Base-by-base conservation (phyloP, 2,113 vertebrate genomes). In the Ranitomeya imitator region DNA sequence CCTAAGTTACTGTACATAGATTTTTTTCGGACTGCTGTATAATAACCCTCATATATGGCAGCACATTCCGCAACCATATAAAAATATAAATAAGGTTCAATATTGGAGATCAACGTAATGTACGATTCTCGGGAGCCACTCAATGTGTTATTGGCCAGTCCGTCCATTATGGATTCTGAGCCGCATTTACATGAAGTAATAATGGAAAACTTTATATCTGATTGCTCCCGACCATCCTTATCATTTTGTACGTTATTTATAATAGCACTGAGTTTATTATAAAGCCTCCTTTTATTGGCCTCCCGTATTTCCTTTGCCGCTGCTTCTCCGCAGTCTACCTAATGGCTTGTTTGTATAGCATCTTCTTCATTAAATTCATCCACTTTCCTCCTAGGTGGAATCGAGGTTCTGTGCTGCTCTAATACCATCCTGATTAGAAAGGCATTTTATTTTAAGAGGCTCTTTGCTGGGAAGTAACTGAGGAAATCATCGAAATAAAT, bases 341-440 rank as follows among this genome's bases (percentile, higher is more conserved):
- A 85, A 85, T 74, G 67, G 76, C 57, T 26, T 74, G 23, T 85
- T 85, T 59, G 52, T 73, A 59, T 26, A 60, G 23, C 67, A 11
- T 74, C 52, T 57, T 74, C 21, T 57, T 74, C 21, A 85, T 85
- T 59, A 59, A 73, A 85, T 74, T 60, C 51, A 76, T 31, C 69
- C 16, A 76, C 69, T 85, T 76, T 54, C 26, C n/a, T 31, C 14
- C 10, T 12, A 18, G n/a, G 14, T 60, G 13, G 54, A 26, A 79
- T 31, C n/a, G n/a, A 11, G 8, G 11, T 7, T 18, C 54, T 61
- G 16, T 12, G 23, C 11, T n/a, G 51, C 57, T 4, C 26, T 4
- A 23, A 31, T 18, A 13, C 31, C 23, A 60, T 80, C 54, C 54
- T 31, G 11, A 80, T 81, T 81, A 81, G 55, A 60, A 59, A 67